Evolutionary conservation across 2,113 vertebrate species (phyloP).

Genomic region (Willisornis vidua): DNA sequence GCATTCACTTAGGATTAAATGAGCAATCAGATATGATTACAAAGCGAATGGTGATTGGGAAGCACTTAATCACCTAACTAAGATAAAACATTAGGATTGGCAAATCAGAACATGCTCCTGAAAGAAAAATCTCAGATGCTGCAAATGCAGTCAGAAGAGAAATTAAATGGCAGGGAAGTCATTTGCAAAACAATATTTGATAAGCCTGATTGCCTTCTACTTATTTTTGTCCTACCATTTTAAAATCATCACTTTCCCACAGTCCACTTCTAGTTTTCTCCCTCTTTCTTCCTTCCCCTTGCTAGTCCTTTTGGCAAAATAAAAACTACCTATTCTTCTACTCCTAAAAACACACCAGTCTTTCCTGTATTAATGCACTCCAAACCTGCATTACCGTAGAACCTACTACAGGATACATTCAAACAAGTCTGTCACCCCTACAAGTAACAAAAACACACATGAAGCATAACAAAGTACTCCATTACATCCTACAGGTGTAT

Average conservation of each 20-base stretch:
- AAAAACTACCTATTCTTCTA: neutral
- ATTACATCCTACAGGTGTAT: neutral
- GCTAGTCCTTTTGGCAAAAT: neutral
- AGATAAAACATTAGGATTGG: neutral
- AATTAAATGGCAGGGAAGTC: neutral
- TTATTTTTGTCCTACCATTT: neutral
- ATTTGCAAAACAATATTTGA: neutral
- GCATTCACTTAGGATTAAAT: neutral
- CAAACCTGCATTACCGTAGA: neutral
- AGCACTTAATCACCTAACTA: constrained; percentile 8
- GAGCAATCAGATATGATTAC: neutral
- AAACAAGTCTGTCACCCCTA: neutral
- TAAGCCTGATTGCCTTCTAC: neutral
- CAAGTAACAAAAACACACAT: neutral
- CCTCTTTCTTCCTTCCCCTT: neutral
- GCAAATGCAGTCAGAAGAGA: neutral
- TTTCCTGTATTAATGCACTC: neutral
- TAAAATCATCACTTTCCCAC: neutral
- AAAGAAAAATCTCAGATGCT: neutral
- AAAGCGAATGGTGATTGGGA: constrained; percentile 17
- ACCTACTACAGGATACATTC: neutral
- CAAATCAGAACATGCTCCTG: constrained; percentile 1
- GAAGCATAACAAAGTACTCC: neutral
- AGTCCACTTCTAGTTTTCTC: neutral
- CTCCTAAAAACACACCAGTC: neutral